A percentile compares a stretch with the other conserved stretches of the same genome.
phyloP scores from a whole-genome alignment of 2,888 invertebrate genomes.

The Plutella xylostella region DNA sequence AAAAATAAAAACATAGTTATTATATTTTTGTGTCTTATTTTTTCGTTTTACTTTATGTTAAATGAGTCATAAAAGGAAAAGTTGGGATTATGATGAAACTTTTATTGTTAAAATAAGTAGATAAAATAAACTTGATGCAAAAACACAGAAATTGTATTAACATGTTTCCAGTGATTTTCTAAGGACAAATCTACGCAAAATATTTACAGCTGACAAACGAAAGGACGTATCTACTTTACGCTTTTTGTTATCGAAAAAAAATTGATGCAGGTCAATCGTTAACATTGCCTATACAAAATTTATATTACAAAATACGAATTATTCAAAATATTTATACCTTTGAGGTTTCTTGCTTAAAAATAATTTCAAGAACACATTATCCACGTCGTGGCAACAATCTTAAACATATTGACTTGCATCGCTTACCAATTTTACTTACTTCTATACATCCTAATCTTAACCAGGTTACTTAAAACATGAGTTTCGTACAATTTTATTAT shows the following conservation, averaged over 20 bases:
- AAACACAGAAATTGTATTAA: constrained; percentile 63
- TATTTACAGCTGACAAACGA: constrained; percentile 63
- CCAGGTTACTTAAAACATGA: constrained; percentile 35
- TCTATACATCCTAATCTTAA: constrained; percentile 35
- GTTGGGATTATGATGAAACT: constrained; percentile 40
- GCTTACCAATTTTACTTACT: constrained; percentile 22
- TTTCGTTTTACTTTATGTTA: constrained; percentile 16
- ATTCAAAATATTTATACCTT: constrained; percentile 22
- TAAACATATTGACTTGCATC: constrained; percentile 61
- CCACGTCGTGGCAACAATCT: constrained; percentile 44
- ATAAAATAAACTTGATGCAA: constrained; percentile 67
- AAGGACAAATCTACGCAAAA: constrained; percentile 41
- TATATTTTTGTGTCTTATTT: constrained; percentile 18
- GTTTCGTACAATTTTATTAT: constrained; percentile 33
- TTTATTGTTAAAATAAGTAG: constrained; percentile 69
- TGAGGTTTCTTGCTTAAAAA: constrained; percentile 37
- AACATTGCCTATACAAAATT: constrained; percentile 32
- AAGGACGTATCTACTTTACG: constrained; percentile 45
- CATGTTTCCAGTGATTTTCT: constrained; percentile 46
- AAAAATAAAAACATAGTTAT: constrained; percentile 7
- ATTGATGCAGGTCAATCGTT: constrained; percentile 59
- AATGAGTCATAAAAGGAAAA: constrained; percentile 21
- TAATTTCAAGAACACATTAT: constrained; percentile 41
- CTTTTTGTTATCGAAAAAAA: constrained; percentile 26
- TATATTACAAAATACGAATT: constrained; percentile 24